phyloP scores from a whole-genome alignment of 2,113 vertebrate species.

The Danionella cerebrum region DNA sequence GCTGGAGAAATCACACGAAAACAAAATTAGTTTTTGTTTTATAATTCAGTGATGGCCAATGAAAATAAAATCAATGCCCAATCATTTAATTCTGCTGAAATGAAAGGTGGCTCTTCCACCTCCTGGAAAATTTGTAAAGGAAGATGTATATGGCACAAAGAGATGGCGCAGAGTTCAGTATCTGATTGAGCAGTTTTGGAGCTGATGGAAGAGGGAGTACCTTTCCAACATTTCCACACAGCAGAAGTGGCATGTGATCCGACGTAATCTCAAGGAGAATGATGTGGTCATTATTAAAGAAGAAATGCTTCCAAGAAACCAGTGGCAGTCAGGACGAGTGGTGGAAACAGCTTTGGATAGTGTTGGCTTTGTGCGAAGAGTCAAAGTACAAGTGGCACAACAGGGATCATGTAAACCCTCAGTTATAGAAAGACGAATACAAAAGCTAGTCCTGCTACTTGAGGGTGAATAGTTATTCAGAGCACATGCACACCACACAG shows the following conservation, averaged over 20 bases:
- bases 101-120: neutral
- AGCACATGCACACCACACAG: too few relatives aligned
- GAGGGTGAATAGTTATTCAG: too few relatives aligned
- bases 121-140: neutral
- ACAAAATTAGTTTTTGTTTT: too few relatives aligned
- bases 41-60: too few relatives aligned
- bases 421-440: conserved; percentile 18
- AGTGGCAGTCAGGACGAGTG: conserved; percentile 16
- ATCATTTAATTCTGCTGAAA: neutral
- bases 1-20: too few relatives aligned
- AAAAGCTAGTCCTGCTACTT: conserved; percentile 18
- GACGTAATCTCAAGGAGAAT: neutral
- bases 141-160: neutral
- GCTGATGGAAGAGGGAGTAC: neutral
- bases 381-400: conserved; percentile 7
- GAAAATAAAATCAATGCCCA: too few relatives aligned
- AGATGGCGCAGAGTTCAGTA: too few relatives aligned
- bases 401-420: neutral
- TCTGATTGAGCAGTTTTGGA: neutral
- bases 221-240: conserved; percentile 5
- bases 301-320: neutral
- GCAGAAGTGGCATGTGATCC: conserved; percentile 8
- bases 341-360: neutral
- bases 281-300: conserved; percentile 1
- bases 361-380: conserved; percentile 22